Conservation (phyloP, 1,140 invertebrate genomes). For the Cylas formicarius region DNA sequence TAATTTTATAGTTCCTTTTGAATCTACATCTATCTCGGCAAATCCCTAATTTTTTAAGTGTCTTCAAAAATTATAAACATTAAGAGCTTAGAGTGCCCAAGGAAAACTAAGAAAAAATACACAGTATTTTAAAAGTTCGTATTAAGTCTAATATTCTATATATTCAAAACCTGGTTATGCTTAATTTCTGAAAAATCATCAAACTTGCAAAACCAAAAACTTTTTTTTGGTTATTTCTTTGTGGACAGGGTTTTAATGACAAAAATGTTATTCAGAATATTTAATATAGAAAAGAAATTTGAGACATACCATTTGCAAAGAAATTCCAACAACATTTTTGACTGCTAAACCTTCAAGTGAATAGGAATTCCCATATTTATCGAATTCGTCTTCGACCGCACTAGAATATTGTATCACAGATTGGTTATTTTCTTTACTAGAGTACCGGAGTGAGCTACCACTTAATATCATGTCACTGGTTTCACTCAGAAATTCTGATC, state of each 20-base stretch:
- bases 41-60: no score
- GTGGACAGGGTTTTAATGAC: no score
- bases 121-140: no score
- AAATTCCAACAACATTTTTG: constrained; percentile 27
- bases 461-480: constrained; percentile 9
- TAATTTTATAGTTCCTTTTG: no score
- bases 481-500: constrained; percentile 35
- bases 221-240: no score
- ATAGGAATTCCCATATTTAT: neutral
- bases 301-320: constrained; percentile 35
- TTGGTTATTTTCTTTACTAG: neutral
- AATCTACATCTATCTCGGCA: neutral
- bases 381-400: constrained; percentile 1
- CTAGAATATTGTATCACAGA: constrained; percentile 1
- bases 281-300: no score
- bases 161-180: no score
- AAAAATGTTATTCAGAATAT: no score
- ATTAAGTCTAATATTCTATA: no score
- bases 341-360: constrained; percentile 15
- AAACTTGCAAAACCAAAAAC: no score
- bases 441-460: neutral
- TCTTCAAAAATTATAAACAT: no score
- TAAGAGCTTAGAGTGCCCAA: neutral
- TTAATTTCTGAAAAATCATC: no score
- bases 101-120: neutral